Evolutionary conservation across 1,140 invertebrate genomes (phyloP), one percentile per base, ranked within the genome.

Genomic region (Frieseomelitta varia): DNA sequence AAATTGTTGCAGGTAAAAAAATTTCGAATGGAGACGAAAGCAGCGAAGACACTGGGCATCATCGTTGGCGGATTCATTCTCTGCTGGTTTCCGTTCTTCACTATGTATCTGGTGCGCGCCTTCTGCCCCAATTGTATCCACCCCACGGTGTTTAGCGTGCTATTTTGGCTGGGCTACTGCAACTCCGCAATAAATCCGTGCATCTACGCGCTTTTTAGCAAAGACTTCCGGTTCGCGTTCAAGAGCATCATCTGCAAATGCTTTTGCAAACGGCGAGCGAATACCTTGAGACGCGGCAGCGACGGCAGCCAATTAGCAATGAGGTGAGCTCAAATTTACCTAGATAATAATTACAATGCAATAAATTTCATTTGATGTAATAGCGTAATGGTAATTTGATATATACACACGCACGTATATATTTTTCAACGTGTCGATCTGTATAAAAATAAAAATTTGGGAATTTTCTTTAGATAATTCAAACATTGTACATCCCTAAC

Each of bases 91-190:
- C 98, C 98, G 1, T 99, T 99, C 95, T 99, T 99, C 95, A 98
- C 97, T 14, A 97, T 99, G 95, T 99, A 99, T 93, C 95, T 99
- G 51, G 96, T 98, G 39, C 95, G 97, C 76, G 97, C 97, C 0
- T 98, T 99, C 92, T 98, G 97, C 88, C 96, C 96, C 3, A 96
- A 96, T 77, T 98, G 97, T 93, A 97, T 98, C 56, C 96, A 97
- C 78, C 96, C 97, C 1, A 95, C 97, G 68, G 95, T 98, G 58
- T 98, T 99, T 94, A 98, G 97, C 65, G 96, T 99, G 2, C 96
- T 99, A 14, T 99, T 99, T 94, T 99, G 99, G 98, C 96, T 99
- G 47, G 99, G 99, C 3, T 99, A 99, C 93, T 98, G 98, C 93
- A 99, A 99, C 94, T 99, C 98, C 19, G 98, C 98, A 39, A 97